Evolutionary conservation across 1,140 invertebrate genomes (phyloP).

Genomic region (Trissolcus basalis): DNA sequence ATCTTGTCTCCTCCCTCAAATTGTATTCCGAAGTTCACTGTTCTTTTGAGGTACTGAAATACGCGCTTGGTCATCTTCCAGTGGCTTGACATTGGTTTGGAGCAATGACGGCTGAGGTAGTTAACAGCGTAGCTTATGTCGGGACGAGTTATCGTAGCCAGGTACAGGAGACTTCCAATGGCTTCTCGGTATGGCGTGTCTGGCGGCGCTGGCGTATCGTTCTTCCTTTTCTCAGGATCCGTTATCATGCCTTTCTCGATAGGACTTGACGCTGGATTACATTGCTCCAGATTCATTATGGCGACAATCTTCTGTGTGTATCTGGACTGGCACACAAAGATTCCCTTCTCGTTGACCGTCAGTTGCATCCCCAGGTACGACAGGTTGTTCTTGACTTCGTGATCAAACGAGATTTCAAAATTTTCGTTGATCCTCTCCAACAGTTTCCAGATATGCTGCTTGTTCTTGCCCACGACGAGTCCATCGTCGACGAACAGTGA

Average conservation of each 20-base stretch:
- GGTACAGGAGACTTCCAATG: background rate
- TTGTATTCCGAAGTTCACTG: background rate
- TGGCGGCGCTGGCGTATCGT: background rate
- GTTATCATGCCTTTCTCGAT: conserved; percentile 32
- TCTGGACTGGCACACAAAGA: conserved; percentile 10
- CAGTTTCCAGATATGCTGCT: background rate
- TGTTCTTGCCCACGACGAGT: background rate
- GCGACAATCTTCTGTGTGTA: conserved; percentile 36
- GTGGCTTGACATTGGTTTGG: background rate
- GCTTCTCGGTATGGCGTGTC: background rate
- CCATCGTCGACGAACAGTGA: conserved; percentile 10
- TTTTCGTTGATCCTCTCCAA: background rate
- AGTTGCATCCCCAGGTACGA: conserved; percentile 33
- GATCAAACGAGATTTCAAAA: conserved; percentile 11
- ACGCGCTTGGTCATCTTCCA: conserved; percentile 5
- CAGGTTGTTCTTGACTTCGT: background rate
- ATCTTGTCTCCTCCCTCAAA: background rate
- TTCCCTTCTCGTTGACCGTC: background rate
- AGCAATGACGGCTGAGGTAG: background rate
- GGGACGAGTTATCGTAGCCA: background rate
- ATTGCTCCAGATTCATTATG: conserved; percentile 34
- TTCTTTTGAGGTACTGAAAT: background rate
- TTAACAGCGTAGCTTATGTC: background rate
- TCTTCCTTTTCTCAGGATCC: conserved; percentile 3
- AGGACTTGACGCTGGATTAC: conserved; percentile 31